phyloP scores from a whole-genome alignment of 1,140 invertebrate genomes.

The Pachypeltis micranthus region DNA sequence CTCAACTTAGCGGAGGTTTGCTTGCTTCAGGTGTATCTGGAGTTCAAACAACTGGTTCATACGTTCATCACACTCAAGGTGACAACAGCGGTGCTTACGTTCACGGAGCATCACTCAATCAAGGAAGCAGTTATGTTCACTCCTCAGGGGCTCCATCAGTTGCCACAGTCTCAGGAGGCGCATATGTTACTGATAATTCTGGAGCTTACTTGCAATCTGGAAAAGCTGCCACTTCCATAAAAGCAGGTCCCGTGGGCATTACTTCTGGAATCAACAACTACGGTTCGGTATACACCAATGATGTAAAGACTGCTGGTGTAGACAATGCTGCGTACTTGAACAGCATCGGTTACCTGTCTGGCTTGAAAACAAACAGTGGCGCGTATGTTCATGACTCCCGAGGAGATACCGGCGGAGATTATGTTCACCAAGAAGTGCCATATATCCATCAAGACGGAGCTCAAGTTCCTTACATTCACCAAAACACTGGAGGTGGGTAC shows the following conservation, averaged over 20 bases:
- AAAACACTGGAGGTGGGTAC: conserved; percentile 5
- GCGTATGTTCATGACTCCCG: conserved; percentile 16
- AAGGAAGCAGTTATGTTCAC: neutral
- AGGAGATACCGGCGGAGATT: conserved; percentile 12
- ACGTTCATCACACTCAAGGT: conserved; percentile 1
- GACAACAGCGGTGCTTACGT: conserved; percentile 5
- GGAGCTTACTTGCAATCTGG: conserved; percentile 16
- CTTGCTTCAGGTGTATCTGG: too few relatives aligned
- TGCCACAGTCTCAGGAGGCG: neutral
- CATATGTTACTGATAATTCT: neutral
- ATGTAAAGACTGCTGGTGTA: neutral
- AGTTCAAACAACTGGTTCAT: too few relatives aligned
- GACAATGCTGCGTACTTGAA: neutral
- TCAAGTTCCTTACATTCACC: neutral
- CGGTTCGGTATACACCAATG: neutral
- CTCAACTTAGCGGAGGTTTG: too few relatives aligned
- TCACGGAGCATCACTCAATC: conserved; percentile 5
- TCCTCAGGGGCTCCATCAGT: conserved; percentile 3
- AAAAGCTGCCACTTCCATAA: neutral
- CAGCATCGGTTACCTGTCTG: neutral
- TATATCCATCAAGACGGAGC: conserved; percentile 19
- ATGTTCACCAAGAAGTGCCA: conserved; percentile 23
- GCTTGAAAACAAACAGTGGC: conserved; percentile 19
- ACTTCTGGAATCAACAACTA: neutral
- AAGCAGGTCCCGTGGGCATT: neutral